These are phyloP conservation scores for Battus philenor DNA, from an alignment of 1,140 invertebrate genomes.

Conservation along the genomic window DNA sequence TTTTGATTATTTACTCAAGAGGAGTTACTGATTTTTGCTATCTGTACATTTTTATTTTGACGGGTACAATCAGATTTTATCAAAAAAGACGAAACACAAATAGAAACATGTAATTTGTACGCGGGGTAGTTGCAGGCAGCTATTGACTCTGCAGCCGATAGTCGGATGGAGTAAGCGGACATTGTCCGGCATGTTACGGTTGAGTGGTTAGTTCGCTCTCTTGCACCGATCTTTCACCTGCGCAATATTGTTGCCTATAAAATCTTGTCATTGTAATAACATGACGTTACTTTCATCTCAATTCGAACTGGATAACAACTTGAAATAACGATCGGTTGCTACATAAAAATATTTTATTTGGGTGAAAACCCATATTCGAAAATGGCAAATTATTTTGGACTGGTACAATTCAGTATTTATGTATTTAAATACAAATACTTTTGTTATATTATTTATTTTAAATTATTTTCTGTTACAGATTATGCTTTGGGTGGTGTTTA, in stretches of 20 bases:
- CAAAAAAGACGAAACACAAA: too few relatives aligned
- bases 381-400: conserved; percentile 52
- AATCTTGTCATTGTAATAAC: conserved; percentile 69
- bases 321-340: conserved; percentile 29
- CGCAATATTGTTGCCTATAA: conserved; percentile 74
- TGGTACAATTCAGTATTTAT: conserved; percentile 38
- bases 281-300: conserved; percentile 70
- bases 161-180: conserved; percentile 68
- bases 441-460: conserved; percentile 17
- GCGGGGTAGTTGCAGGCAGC: too few relatives aligned
- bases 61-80: too few relatives aligned
- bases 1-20: too few relatives aligned
- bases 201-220: conserved; percentile 54
- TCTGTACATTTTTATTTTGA: too few relatives aligned
- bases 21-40: too few relatives aligned
- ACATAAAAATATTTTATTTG: conserved; percentile 34
- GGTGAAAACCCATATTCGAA: conserved; percentile 56
- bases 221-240: conserved; percentile 72
- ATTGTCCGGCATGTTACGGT: conserved; percentile 63
- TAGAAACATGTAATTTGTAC: too few relatives aligned
- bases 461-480: conserved; percentile 47
- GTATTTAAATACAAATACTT: background rate
- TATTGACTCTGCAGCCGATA: conserved; percentile 35
- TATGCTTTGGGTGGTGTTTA: conserved; percentile 52
- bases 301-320: conserved; percentile 48